Conservation (phyloP, 2,888 invertebrate genomes). For the Drosophila vallismaia region DNA sequence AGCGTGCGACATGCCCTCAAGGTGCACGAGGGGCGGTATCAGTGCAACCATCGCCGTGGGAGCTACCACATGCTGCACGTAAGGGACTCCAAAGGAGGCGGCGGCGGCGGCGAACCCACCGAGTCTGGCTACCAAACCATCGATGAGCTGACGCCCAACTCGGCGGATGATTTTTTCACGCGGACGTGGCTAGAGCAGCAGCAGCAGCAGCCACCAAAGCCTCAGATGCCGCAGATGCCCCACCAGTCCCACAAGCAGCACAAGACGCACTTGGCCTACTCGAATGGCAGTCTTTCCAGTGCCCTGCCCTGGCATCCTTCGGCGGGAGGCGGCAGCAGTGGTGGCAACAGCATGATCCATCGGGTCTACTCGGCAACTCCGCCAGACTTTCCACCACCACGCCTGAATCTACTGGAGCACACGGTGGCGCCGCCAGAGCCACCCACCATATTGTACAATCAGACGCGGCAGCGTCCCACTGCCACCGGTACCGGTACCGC, state of each 20-base stretch:
- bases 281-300: slow-evolving; percentile 67
- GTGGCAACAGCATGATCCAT: slow-evolving; percentile 33
- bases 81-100: slow-evolving; percentile 47
- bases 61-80: slow-evolving; percentile 81
- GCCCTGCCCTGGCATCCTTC: slow-evolving; percentile 66
- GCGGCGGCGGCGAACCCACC: slow-evolving; percentile 54
- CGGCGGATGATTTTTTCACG: slow-evolving; percentile 75
- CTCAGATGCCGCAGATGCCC: slow-evolving; percentile 24
- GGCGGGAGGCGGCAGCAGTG: slow-evolving; percentile 18
- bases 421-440: slow-evolving; percentile 71
- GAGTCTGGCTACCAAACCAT: slow-evolving; percentile 79
- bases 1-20: slow-evolving; percentile 82
- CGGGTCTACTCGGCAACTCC: slow-evolving; percentile 70
- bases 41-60: slow-evolving; percentile 81
- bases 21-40: slow-evolving; percentile 83
- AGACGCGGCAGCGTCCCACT: slow-evolving; percentile 48
- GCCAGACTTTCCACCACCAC: slow-evolving; percentile 79
- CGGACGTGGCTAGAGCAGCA: slow-evolving; percentile 70
- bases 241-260: slow-evolving; percentile 51
- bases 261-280: slow-evolving; percentile 57
- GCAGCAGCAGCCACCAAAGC: slow-evolving; percentile 21
- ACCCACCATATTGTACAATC: slow-evolving; percentile 70
- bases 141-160: slow-evolving; percentile 77
- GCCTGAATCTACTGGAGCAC: slow-evolving; percentile 64
- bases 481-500: slow-evolving; percentile 39